Evolutionary conservation across 1,140 invertebrate genomes (phyloP).

Genomic region (Bombus impatiens): DNA sequence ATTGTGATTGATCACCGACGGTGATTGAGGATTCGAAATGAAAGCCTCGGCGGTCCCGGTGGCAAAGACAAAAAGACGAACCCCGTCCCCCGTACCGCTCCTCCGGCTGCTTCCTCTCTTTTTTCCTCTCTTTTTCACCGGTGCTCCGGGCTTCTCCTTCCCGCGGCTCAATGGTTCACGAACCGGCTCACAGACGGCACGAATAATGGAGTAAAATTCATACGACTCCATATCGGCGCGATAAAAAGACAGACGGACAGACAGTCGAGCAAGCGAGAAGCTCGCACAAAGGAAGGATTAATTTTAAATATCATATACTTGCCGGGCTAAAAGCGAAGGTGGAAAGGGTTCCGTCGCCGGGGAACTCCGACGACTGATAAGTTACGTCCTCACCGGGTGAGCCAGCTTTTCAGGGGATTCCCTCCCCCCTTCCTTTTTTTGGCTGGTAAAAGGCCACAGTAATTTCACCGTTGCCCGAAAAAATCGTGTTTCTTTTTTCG

Average conservation of each 20-base stretch:
- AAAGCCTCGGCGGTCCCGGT: constrained; percentile 67
- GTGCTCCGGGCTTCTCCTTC: constrained; percentile 28
- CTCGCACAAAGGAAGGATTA: constrained; percentile 81
- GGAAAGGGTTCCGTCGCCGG: constrained; percentile 58
- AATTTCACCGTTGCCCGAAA: constrained; percentile 44
- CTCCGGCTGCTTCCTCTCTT: constrained; percentile 27
- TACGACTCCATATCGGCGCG: constrained; percentile 80
- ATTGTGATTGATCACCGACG: constrained; percentile 81
- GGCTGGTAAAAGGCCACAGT: constrained; percentile 31
- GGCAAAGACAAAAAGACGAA: constrained; percentile 76
- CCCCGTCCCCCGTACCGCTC: constrained; percentile 36
- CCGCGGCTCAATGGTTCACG: constrained; percentile 30
- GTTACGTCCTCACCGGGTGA: constrained; percentile 57
- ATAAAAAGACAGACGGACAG: constrained; percentile 80
- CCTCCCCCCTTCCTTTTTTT: constrained; percentile 18
- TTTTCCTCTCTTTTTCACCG: constrained; percentile 12
- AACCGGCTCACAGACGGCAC: constrained; percentile 53
- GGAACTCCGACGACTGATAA: constrained; percentile 65
- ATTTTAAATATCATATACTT: constrained; percentile 82
- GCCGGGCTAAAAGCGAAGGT: constrained; percentile 70
- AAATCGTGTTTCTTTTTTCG: not conserved
- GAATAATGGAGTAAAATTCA: constrained; percentile 81
- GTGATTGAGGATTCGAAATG: constrained; percentile 79
- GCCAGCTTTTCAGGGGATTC: constrained; percentile 55
- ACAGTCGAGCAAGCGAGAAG: constrained; percentile 58